Base-by-base conservation (phyloP, 2,888 invertebrate species). In the Clostera curtula region DNA sequence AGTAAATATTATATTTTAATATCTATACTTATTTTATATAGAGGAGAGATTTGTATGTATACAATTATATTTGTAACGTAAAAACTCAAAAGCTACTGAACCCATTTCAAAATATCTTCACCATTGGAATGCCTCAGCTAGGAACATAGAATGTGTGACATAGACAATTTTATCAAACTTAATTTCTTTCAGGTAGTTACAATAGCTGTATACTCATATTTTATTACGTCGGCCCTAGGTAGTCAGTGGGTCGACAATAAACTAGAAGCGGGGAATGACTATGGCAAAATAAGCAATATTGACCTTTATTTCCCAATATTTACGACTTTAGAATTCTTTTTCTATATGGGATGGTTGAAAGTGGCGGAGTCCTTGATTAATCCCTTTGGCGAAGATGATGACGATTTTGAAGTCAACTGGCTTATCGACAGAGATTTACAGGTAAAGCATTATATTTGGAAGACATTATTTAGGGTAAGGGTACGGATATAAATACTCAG, bases 371-470 rank as follows among this genome's bases (percentile, higher is more conserved):
- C 93, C 0, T 75, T 96, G 28, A 94, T 96, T 39, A 97, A 97
- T 75, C 95, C 95, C 0, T 95, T 95, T 53, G 95, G 95, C 1
- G 95, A 95, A 60, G 95, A 95, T 51, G 95, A 95, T 56, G 95
- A 95, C 56, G 95, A 95, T 53, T 95, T 95, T 56, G 95, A 95
- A 86, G 92, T 92, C 5, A 96, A 95, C 64, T 96, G 96, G 95
- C 89, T 96, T 76, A 92, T 97, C 27, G 96, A 97, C 70, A 88
- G 96, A 51, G 95, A 94, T 77, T 80, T 93, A 34, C 92, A 93
- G 86, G 93, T 93, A 63, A 63, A 3, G 18, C 8, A 5, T 24
- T n/a, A 5, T 5, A 18, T 15, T 6, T 5, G 4, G 4, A 15
- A 15, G 4, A 15, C 6, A 15, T n/a, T n/a, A n/a, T n/a, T n/a